phyloP scores from a whole-genome alignment of 2,113 vertebrate species.

The Paramormyrops kingsleyae region DNA sequence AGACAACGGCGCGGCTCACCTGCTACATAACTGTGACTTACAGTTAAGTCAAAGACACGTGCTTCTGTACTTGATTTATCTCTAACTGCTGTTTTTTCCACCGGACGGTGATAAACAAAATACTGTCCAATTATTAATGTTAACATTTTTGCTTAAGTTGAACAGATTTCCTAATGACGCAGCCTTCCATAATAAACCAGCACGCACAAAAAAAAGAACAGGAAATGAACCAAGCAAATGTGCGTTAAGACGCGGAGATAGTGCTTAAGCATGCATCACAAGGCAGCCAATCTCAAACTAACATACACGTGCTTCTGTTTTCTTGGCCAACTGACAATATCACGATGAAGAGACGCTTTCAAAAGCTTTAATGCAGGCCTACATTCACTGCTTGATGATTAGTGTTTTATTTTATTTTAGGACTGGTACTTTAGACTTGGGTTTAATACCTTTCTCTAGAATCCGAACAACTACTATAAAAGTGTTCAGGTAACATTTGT shows the following conservation, averaged over 20 bases:
- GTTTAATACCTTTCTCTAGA: slow-evolving; percentile 38
- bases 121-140: background rate
- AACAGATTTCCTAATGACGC: slow-evolving; percentile 50
- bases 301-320: background rate
- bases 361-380: background rate
- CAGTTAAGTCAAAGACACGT: slow-evolving; percentile 96
- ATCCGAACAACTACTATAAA: slow-evolving; percentile 51
- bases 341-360: background rate
- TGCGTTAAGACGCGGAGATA: slow-evolving; percentile 62
- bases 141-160: background rate
- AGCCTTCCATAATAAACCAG: slow-evolving; percentile 62
- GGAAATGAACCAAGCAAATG: slow-evolving; percentile 65
- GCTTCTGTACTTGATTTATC: slow-evolving; percentile 93
- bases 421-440: slow-evolving; percentile 40
- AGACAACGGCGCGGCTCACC: slow-evolving; percentile 99
- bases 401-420: slow-evolving; percentile 31
- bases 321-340: background rate
- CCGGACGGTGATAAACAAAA: slow-evolving; percentile 31
- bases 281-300: background rate
- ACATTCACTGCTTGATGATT: background rate
- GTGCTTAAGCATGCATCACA: slow-evolving; percentile 55
- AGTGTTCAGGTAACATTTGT: slow-evolving; percentile 87
- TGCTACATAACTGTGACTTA: slow-evolving; percentile 88
- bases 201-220: slow-evolving; percentile 60
- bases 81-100: slow-evolving; percentile 80